A percentile compares a stretch with the other conserved stretches of the same genome.
These are phyloP conservation scores for Pentalonia nigronervosa DNA, from an alignment of 1,140 invertebrate species.

Conservation along the genomic window DNA sequence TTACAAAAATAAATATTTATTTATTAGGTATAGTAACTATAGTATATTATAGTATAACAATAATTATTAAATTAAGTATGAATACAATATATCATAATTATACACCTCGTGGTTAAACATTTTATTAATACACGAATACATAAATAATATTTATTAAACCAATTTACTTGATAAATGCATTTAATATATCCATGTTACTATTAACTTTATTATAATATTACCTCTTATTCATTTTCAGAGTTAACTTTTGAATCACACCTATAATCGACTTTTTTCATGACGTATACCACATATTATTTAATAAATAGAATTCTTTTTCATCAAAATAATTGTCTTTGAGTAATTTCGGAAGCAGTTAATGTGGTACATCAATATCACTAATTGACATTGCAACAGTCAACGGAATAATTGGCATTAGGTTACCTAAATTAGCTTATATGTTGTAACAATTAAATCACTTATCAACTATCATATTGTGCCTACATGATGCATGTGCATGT, in stretches of 20 bases:
- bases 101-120: too few species aligned
- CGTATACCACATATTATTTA: not conserved
- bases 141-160: too few species aligned
- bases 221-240: too few species aligned
- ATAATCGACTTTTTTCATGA: not conserved
- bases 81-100: too few species aligned
- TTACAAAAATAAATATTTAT: not conserved
- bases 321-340: not conserved
- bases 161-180: too few species aligned
- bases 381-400: not conserved
- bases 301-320: not conserved
- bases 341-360: not conserved
- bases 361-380: not conserved
- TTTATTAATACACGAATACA: too few species aligned
- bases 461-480: not conserved
- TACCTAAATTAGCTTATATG: not conserved
- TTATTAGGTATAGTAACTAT: not conserved
- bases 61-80: too few species aligned
- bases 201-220: too few species aligned
- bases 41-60: too few species aligned
- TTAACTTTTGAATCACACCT: too few species aligned
- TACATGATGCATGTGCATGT: not conserved
- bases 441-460: not conserved
- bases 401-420: not conserved
- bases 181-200: too few species aligned